Evolutionary conservation across 2,797 vertebrate species (phyloP).

Genomic region (Chlorospingus semifuscus): DNA sequence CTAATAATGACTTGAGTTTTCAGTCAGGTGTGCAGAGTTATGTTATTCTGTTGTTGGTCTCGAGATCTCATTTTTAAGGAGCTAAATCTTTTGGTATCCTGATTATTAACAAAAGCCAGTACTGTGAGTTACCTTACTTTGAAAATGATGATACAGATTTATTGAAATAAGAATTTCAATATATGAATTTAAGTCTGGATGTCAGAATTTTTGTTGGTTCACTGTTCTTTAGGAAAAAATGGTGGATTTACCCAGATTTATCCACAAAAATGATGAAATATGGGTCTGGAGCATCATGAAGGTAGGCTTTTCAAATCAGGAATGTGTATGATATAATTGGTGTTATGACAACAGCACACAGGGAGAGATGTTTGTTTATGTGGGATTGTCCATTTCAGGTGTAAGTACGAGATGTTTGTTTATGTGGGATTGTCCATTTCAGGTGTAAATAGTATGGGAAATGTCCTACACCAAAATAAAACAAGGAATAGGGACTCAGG

Average conservation of each 20-base stretch:
- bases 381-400: background rate
- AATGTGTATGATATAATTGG: background rate
- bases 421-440: background rate
- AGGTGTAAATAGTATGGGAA: background rate
- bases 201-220: background rate
- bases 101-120: background rate
- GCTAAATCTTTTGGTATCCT: background rate
- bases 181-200: background rate
- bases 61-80: background rate
- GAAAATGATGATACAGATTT: background rate
- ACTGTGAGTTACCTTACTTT: background rate
- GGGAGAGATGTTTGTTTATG: background rate
- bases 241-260: background rate
- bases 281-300: fast-evolving
- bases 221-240: background rate
- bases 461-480: background rate
- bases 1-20: background rate
- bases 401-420: background rate
- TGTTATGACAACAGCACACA: background rate
- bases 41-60: background rate
- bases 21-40: background rate
- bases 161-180: background rate
- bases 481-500: background rate
- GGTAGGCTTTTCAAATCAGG: background rate
- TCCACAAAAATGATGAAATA: background rate